Conservation (phyloP, 2,113 vertebrate genomes). For the Enhydra lutris region DNA sequence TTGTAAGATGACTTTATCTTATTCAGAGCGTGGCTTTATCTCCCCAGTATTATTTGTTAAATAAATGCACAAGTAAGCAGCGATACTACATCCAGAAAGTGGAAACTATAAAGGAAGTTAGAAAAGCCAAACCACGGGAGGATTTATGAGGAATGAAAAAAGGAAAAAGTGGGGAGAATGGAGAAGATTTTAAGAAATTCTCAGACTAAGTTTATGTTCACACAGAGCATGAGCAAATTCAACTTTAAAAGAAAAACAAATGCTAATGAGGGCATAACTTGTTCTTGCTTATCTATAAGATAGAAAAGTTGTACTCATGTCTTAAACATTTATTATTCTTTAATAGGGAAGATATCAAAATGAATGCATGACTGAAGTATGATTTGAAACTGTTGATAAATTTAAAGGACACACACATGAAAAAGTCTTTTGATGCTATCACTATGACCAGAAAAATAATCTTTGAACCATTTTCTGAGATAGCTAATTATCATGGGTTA, state of each 20-base stretch:
- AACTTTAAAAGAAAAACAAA: slow-evolving; percentile 7
- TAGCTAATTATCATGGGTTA: not conserved
- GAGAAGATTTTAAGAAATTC: not conserved
- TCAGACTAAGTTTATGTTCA: not conserved
- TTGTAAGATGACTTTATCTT: not conserved
- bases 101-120: not conserved
- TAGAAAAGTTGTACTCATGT: not conserved
- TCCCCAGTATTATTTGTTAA: not conserved
- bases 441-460: slow-evolving; percentile 24
- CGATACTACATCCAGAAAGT: not conserved
- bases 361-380: not conserved
- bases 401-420: not conserved
- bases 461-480: not conserved
- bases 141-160: not conserved
- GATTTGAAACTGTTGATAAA: not conserved
- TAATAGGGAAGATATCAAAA: not conserved
- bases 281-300: not conserved
- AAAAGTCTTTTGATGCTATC: not conserved
- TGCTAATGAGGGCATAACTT: not conserved
- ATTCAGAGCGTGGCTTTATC: not conserved
- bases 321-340: not conserved
- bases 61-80: not conserved
- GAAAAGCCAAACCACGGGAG: not conserved
- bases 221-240: not conserved
- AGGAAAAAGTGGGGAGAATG: not conserved